Evolutionary conservation across 2,113 vertebrate genomes (phyloP).

Genomic region (Ariopsis seemanni): DNA sequence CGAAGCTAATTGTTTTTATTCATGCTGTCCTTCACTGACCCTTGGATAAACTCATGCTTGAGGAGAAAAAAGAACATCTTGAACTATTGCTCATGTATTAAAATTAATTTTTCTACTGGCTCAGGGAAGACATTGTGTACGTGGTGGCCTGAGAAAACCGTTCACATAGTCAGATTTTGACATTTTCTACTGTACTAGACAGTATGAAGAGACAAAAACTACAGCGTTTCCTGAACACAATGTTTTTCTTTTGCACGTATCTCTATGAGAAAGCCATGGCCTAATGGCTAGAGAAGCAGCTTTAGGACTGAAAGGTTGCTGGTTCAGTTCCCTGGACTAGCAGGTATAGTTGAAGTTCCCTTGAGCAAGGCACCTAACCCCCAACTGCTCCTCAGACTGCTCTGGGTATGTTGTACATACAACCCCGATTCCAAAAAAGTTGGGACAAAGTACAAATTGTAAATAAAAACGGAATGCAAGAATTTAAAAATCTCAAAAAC

Average conservation of each 20-base stretch:
- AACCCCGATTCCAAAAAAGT: too few relatives aligned
- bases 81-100: not conserved
- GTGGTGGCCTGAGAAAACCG: not conserved
- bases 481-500: too few relatives aligned
- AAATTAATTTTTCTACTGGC: not conserved
- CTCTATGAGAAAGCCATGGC: too few relatives aligned
- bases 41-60: not conserved
- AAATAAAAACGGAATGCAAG: too few relatives aligned
- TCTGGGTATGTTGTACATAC: too few relatives aligned
- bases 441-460: too few relatives aligned
- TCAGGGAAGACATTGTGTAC: not conserved
- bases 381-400: too few relatives aligned
- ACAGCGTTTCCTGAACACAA: not conserved
- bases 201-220: not conserved
- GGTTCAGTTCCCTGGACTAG: too few relatives aligned
- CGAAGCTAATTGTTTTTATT: not conserved
- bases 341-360: too few relatives aligned
- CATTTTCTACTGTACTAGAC: not conserved
- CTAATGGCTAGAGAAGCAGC: too few relatives aligned
- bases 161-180: not conserved
- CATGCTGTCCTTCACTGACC: conserved; percentile 4
- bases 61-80: not conserved
- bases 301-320: too few relatives aligned
- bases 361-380: too few relatives aligned
- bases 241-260: not conserved